Conservation (phyloP, 53 echinoderm and acorn worm species). For the Holothuria scabra region DNA sequence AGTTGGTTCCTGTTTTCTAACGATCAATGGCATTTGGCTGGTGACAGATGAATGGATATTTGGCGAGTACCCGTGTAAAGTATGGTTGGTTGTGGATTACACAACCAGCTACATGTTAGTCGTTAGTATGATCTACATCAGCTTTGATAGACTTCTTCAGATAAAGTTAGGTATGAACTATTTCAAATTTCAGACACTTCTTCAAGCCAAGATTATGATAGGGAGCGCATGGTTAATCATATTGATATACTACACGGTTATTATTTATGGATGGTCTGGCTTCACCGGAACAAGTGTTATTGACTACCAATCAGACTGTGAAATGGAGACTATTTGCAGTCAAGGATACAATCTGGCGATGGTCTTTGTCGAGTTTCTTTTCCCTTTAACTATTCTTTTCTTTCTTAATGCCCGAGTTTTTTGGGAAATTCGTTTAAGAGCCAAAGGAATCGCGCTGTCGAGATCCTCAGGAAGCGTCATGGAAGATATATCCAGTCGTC, state of each 20-base stretch:
- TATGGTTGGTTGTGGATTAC: conserved; percentile 72
- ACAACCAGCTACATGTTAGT: conserved; percentile 64
- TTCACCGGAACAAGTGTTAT: conserved; percentile 31
- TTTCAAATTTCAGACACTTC: conserved; percentile 34
- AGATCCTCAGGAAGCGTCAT: neutral
- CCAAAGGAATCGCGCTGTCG: conserved; percentile 27
- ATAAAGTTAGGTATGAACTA: conserved; percentile 58
- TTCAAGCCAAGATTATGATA: conserved; percentile 39
- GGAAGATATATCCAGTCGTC: no score
- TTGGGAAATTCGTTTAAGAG: conserved; percentile 49
- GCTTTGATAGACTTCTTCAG: conserved; percentile 71
- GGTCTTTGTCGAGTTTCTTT: conserved; percentile 57
- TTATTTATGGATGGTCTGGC: conserved; percentile 23
- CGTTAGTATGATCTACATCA: conserved; percentile 69
- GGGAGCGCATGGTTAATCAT: conserved; percentile 49
- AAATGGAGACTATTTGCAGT: conserved; percentile 42
- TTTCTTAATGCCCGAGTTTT: conserved; percentile 62
- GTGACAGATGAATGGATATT: conserved; percentile 59
- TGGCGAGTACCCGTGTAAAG: conserved; percentile 76
- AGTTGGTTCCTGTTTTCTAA: conserved; percentile 56
- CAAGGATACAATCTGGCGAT: conserved; percentile 35
- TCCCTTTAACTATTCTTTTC: conserved; percentile 63
- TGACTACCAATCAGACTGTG: conserved; percentile 45
- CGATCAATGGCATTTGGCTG: conserved; percentile 67
- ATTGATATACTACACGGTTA: conserved; percentile 35